Conservation (phyloP, 2,888 invertebrate species). For the Ceramica pisi region DNA sequence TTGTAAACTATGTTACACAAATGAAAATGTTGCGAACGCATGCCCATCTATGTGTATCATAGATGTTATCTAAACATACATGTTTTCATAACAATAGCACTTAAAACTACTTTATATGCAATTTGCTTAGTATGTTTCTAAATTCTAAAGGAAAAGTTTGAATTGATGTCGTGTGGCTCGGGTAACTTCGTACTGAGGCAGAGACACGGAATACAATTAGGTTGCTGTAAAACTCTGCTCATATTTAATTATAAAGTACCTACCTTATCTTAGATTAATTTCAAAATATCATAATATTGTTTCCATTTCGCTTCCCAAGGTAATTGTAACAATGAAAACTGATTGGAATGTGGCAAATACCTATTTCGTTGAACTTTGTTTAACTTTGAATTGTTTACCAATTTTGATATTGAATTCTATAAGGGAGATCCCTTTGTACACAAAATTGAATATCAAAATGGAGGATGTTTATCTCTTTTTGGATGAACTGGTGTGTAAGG, state of each 20-base stretch:
- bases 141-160: constrained; percentile 40
- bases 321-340: constrained; percentile 8
- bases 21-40: constrained; percentile 61
- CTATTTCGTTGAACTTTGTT: constrained; percentile 13
- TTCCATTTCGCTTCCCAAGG: constrained; percentile 5
- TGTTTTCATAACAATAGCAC: constrained; percentile 57
- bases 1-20: constrained; percentile 69
- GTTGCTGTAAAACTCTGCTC: constrained; percentile 3
- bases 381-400: constrained; percentile 27
- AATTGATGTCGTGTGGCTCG: constrained; percentile 26
- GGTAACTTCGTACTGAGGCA: neutral
- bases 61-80: constrained; percentile 51
- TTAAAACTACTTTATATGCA: constrained; percentile 46
- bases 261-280: constrained; percentile 14
- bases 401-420: constrained; percentile 18
- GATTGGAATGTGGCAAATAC: constrained; percentile 18
- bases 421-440: neutral
- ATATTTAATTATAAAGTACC: constrained; percentile 22
- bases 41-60: constrained; percentile 56
- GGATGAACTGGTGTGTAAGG: neutral
- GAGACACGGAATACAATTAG: constrained; percentile 19
- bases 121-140: constrained; percentile 30
- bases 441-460: neutral
- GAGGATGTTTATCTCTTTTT: constrained; percentile 1
- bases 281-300: constrained; percentile 25